Base-by-base conservation (phyloP, 2,797 vertebrate genomes). In the Sebastes itinus region DNA sequence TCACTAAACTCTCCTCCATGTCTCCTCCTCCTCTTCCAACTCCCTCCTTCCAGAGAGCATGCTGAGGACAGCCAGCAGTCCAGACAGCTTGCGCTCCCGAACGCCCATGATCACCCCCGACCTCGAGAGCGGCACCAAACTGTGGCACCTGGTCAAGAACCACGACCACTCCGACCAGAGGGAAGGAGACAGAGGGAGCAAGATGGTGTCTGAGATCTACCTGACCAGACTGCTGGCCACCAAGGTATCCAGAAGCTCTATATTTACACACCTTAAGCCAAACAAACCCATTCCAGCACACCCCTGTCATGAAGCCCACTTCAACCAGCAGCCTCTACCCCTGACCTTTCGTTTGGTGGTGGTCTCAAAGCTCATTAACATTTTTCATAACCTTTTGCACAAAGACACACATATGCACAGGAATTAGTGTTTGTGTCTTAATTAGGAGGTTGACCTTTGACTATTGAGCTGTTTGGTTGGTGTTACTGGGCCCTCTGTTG, bases 171-270 rank as follows among this genome's bases (percentile, higher is more conserved):
- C 98, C 30, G 98, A 99, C 95, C 98, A 99, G 92, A 93, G 98
- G 1, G 98, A 99, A 87, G 98, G 98, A 0, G 98, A 99, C 94
- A 92, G 98, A 0, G 97, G 98, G 77, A 99, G 98, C 96, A 99
- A 99, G 95, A 99, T 99, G 98, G 98, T 99, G 60, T 99, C 98
- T 0, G 98, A 99, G 93, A 99, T 99, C 94, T 99, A 99, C 93
- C 94, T 99, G 93, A 99, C 98, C 3, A 95, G 98, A 38, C 94
- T 99, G 82, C 90, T 99, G 38, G 98, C 98, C 78, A 99, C 98
- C 65, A 99, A 99, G 97, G 98, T 99, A 94, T 55, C 22, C 0
- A 80, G 55, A 71, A 58, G 12, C 42, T 60, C 23, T 11, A 14
- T 16, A 69, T 23, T 54, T 14, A 55, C 55, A 62, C 28, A 52